Conservation (phyloP, 2,113 vertebrate genomes). For the Solea senegalensis region DNA sequence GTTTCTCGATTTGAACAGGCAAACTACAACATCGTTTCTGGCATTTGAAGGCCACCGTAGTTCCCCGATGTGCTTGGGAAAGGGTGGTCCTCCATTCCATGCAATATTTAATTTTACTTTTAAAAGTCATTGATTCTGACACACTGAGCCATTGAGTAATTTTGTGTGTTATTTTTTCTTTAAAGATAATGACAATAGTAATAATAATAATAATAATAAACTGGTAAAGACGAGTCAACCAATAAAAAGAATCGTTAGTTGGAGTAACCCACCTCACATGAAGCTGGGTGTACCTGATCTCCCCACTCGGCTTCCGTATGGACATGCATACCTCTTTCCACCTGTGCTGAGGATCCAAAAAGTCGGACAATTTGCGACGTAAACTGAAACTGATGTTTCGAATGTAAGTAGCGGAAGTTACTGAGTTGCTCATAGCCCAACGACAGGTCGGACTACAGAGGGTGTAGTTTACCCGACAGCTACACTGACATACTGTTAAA, state of each 20-base stretch:
- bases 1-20: too few relatives aligned
- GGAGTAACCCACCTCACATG: constrained; percentile 76
- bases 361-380: constrained; percentile 83
- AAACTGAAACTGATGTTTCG: constrained; percentile 83
- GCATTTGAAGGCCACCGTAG: too few relatives aligned
- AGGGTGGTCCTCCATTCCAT: too few relatives aligned
- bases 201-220: too few relatives aligned
- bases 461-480: not conserved
- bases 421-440: constrained; percentile 78
- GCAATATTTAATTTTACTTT: too few relatives aligned
- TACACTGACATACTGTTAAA: not conserved
- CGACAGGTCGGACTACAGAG: not conserved
- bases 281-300: constrained; percentile 86
- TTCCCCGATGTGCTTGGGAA: too few relatives aligned
- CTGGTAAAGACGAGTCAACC: too few relatives aligned
- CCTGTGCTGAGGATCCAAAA: constrained; percentile 89
- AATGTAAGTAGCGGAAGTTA: constrained; percentile 85
- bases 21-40: too few relatives aligned
- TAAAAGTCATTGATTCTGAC: too few relatives aligned
- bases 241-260: not conserved
- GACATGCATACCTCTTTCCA: constrained; percentile 88
- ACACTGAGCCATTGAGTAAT: too few relatives aligned
- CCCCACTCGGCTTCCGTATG: constrained; percentile 85
- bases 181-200: too few relatives aligned
- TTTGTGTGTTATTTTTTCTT: too few relatives aligned